Evolutionary conservation across 2,888 invertebrate genomes (phyloP).

Genomic region (Sarcophaga variegata): DNA sequence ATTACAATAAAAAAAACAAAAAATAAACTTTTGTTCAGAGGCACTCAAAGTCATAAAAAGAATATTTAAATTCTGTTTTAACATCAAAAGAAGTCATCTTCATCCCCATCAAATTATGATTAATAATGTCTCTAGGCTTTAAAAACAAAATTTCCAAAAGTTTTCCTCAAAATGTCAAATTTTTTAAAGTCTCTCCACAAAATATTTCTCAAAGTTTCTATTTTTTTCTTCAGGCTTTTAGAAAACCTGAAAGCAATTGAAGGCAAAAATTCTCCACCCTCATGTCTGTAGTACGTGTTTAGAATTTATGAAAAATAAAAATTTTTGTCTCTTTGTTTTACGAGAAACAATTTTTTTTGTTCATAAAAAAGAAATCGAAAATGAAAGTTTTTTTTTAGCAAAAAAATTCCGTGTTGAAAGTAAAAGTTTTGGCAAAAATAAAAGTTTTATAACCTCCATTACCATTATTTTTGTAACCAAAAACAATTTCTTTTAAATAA

Average conservation of each 20-base stretch:
- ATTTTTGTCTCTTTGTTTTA: background rate
- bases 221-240: background rate
- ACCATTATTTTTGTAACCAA: background rate
- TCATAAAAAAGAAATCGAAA: background rate
- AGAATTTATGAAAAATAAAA: slow-evolving; percentile 22
- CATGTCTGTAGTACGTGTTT: slow-evolving; percentile 26
- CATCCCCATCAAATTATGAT: too few relatives aligned
- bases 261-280: background rate
- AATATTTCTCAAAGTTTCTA: too few relatives aligned
- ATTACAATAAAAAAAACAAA: background rate
- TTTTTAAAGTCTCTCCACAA: too few relatives aligned
- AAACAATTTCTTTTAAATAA: background rate
- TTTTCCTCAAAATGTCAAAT: too few relatives aligned
- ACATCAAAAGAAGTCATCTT: too few relatives aligned
- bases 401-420: background rate
- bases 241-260: background rate
- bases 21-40: slow-evolving; percentile 20
- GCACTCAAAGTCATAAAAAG: background rate
- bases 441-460: background rate
- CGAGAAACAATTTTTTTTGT: background rate
- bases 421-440: background rate
- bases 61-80: too few relatives aligned
- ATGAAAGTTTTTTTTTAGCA: background rate
- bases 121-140: background rate
- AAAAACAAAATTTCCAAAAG: background rate